Conservation (phyloP, 2,797 vertebrate genomes). For the Merluccius polli region DNA sequence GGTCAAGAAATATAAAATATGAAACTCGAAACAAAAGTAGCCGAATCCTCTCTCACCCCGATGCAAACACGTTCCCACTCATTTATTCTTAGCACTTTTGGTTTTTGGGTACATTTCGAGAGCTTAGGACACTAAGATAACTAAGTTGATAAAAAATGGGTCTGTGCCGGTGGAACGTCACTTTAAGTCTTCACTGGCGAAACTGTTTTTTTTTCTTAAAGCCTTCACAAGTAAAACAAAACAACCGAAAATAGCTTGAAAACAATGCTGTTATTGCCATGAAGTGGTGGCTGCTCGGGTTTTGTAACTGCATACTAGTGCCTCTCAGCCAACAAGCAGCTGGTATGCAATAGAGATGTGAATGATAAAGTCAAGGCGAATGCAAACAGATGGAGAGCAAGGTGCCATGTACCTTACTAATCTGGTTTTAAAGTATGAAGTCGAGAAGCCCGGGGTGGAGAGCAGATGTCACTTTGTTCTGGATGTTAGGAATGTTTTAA, state of each 20-base stretch:
- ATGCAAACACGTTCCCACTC: too few relatives aligned
- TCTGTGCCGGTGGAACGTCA: too few relatives aligned
- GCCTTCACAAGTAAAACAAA: background rate
- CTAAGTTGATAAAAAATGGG: too few relatives aligned
- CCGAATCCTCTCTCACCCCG: too few relatives aligned
- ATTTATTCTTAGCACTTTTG: too few relatives aligned
- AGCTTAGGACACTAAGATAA: too few relatives aligned
- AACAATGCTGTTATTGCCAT: conserved; percentile 6
- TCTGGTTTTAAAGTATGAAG: conserved; percentile 44
- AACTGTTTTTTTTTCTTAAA: background rate
- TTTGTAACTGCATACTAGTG: conserved; percentile 24
- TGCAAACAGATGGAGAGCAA: conserved; percentile 51
- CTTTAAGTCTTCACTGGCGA: background rate
- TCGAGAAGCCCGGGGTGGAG: conserved; percentile 47
- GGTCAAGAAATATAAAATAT: too few relatives aligned
- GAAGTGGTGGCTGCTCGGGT: conserved; percentile 8
- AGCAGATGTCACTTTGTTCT: conserved; percentile 35
- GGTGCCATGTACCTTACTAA: conserved; percentile 33
- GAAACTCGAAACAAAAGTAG: too few relatives aligned
- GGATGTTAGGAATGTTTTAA: background rate
- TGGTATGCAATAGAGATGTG: conserved; percentile 27
- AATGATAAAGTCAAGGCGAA: conserved; percentile 28
- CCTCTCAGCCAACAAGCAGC: conserved; percentile 43
- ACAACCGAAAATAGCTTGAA: background rate
- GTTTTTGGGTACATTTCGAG: too few relatives aligned